Evolutionary conservation across 2,113 vertebrate genomes (phyloP), one percentile per base, ranked within the genome.

Genomic region (Phrynosoma platyrhinos): DNA sequence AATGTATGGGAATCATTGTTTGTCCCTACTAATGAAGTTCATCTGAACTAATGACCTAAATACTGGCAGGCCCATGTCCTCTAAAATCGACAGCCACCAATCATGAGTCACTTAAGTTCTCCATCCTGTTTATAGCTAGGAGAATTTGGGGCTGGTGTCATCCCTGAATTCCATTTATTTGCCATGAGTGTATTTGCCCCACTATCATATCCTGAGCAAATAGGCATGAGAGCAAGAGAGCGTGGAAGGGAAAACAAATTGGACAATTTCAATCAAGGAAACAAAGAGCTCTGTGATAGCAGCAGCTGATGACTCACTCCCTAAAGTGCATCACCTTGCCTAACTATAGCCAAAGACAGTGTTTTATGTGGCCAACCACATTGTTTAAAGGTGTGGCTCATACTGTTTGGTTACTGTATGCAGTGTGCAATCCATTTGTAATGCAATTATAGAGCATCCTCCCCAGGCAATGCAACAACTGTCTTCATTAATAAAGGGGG

Each of bases 41-140:
- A 0, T 80, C 79, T 23, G 79, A 87, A 89, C 55, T 79, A 87
- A 64, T 82, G 91, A 40, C 82, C 93, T 74, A 68, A 42, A 88
- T 92, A 87, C 74, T 27, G 32, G 82, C 88, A 14, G 83, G 27
- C 8, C 27, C 21, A 25, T 78, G 86, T 68, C 85, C 78, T 20
- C 20, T 20, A 23, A 47, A 88, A 89, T 90, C 88, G 83, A n/a
- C 36, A 7, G 23, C 84, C 68, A 14, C 4, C 87, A 53, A 42
- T 83, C 9, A 0, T 80, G 90, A 66, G 72, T 90, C 82, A 1
- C n/a, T 14, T 7, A 18, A 64, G n/a, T 72, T 66, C 58, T 66
- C 71, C 85, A 1, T 87, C 75, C 86, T 88, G 53, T 1, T 47
- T 58, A 58, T 80, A 36, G 75, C 0, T 69, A 42, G 0, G 0